These are phyloP conservation scores for Channa argus DNA, from an alignment of 2,113 vertebrate species.

Conservation along the genomic window DNA sequence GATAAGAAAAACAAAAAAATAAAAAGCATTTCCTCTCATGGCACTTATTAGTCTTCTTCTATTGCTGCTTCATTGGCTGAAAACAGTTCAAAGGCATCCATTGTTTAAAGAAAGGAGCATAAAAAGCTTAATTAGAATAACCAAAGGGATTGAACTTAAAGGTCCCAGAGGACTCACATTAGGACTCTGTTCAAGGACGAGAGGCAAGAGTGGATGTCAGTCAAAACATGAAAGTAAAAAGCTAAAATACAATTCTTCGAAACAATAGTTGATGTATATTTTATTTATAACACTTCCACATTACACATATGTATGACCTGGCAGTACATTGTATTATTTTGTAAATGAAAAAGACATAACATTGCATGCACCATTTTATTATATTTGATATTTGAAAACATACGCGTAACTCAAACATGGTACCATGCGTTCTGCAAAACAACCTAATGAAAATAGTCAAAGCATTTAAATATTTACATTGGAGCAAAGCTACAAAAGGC, in stretches of 20 bases:
- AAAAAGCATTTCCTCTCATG: not conserved
- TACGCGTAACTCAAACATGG: too few relatives aligned
- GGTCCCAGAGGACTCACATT: not conserved
- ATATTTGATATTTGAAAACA: too few relatives aligned
- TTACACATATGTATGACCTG: too few relatives aligned
- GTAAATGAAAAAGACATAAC: not conserved
- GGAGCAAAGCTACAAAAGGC: not conserved
- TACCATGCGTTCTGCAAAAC: too few relatives aligned
- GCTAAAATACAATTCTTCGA: not conserved
- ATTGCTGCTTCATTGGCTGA: not conserved
- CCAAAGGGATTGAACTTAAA: slow-evolving; percentile 1
- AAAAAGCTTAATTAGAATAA: not conserved
- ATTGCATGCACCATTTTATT: too few relatives aligned
- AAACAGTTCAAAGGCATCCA: slow-evolving; percentile 6
- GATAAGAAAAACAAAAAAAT: not conserved
- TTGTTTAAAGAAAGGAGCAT: not conserved
- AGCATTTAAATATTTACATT: too few relatives aligned
- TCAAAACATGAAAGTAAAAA: not conserved
- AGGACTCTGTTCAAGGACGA: not conserved
- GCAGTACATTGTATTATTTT: too few relatives aligned
- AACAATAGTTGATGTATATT: not conserved
- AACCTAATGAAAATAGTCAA: too few relatives aligned
- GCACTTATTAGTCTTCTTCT: not conserved
- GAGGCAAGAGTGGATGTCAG: not conserved
- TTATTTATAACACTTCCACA: too few relatives aligned